phyloP scores from a whole-genome alignment of 2,113 vertebrate species.

The Odontesthes bonariensis region DNA sequence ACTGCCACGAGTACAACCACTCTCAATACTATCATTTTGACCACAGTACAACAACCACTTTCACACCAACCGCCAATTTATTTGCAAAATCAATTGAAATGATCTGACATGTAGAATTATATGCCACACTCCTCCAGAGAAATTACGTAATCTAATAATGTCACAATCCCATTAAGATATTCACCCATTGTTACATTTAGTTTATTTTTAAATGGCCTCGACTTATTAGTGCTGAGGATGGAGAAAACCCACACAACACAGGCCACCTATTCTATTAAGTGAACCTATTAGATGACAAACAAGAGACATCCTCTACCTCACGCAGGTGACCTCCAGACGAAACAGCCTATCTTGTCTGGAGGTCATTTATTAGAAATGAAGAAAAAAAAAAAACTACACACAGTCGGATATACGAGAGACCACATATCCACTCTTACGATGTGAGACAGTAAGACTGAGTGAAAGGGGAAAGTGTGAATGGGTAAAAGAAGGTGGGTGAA shows the following conservation, averaged over 20 bases:
- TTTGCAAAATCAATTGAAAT: no score
- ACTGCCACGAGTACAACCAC: no score
- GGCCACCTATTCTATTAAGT: constrained; percentile 37
- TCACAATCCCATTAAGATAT: neutral
- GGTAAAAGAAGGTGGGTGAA: constrained; percentile 21
- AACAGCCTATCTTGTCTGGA: constrained; percentile 55
- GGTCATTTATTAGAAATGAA: constrained; percentile 43
- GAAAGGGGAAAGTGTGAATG: constrained; percentile 45
- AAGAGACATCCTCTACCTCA: constrained; percentile 58
- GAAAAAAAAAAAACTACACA: constrained; percentile 1
- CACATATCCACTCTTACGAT: neutral
- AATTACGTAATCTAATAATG: neutral
- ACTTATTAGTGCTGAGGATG: neutral
- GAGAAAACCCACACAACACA: constrained; percentile 19
- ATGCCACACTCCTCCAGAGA: no score
- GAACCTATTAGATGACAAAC: constrained; percentile 60
- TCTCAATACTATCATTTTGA: no score
- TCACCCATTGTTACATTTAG: neutral
- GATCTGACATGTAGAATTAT: no score
- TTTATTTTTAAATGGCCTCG: neutral
- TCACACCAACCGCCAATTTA: no score
- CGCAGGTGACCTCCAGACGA: constrained; percentile 60
- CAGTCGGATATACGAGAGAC: constrained; percentile 1
- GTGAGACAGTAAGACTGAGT: constrained; percentile 2
- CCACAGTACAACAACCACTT: no score